phyloP scores from a whole-genome alignment of 2,797 vertebrate genomes.

The Triplophysa bombifrons region DNA sequence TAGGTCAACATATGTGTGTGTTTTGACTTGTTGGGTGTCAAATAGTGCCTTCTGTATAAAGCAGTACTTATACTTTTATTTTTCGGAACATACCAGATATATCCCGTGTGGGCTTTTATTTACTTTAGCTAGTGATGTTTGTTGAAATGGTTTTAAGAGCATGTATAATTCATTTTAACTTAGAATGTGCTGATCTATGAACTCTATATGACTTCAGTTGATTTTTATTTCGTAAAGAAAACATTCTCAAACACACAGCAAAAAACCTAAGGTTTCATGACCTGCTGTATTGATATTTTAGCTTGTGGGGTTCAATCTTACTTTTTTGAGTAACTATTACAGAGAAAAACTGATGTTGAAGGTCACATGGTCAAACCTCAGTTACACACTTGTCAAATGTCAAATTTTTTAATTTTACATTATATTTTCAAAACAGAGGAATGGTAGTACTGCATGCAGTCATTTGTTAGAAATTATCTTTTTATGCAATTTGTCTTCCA shows the following conservation, averaged over 20 bases:
- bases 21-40: not conserved
- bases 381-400: not conserved
- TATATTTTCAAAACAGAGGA: not conserved
- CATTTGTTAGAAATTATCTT: not conserved
- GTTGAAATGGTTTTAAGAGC: too few relatives aligned
- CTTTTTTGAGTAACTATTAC: too few relatives aligned
- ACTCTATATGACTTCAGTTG: not conserved
- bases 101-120: not conserved
- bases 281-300: not conserved
- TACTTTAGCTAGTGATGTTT: too few relatives aligned
- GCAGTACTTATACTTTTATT: not conserved
- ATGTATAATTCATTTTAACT: too few relatives aligned
- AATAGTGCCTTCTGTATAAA: slow-evolving; percentile 30
- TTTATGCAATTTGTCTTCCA: not conserved
- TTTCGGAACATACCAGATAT: not conserved
- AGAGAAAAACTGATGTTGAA: not conserved
- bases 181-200: not conserved
- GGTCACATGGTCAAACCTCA: not conserved
- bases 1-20: not conserved
- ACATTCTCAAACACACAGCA: not conserved
- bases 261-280: not conserved
- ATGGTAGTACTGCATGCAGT: not conserved
- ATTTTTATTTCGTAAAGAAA: not conserved
- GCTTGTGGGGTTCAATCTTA: not conserved
- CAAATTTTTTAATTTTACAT: not conserved